phyloP scores from a whole-genome alignment of 2,113 vertebrate genomes.

The Hyperoodon ampullatus region DNA sequence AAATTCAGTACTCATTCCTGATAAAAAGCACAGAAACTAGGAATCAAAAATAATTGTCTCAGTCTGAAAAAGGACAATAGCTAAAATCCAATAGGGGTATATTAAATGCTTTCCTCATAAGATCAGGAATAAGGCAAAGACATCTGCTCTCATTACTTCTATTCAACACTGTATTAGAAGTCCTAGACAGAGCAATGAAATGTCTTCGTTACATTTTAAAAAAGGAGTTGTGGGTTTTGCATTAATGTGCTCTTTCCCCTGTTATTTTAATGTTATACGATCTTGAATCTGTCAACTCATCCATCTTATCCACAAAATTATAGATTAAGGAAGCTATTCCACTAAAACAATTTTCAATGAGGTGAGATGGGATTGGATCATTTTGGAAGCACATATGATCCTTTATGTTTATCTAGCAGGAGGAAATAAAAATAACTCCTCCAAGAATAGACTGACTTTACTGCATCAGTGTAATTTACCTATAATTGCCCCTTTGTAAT shows the following conservation, averaged over 20 bases:
- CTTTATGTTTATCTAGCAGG: not conserved
- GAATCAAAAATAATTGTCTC: not conserved
- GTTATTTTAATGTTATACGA: not conserved
- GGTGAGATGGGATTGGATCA: not conserved
- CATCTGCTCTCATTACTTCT: not conserved
- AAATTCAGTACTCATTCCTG: not conserved
- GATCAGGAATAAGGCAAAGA: not conserved
- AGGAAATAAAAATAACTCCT: not conserved
- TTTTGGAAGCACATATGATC: not conserved
- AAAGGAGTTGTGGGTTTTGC: not conserved
- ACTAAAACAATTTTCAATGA: not conserved
- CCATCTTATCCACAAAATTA: not conserved
- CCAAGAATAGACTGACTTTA: not conserved
- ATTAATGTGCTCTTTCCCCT: not conserved
- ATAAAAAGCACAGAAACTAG: not conserved
- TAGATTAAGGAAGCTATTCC: not conserved
- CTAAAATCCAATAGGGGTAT: not conserved
- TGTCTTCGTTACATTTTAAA: not conserved
- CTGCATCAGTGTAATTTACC: not conserved
- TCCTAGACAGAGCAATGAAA: not conserved
- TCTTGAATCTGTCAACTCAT: not conserved
- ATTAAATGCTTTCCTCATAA: not conserved
- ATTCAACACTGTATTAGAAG: not conserved
- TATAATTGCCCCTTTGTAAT: not conserved
- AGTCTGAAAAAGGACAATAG: not conserved